Base-by-base conservation (phyloP, 2,113 vertebrate species). In the Microtus montanus region DNA sequence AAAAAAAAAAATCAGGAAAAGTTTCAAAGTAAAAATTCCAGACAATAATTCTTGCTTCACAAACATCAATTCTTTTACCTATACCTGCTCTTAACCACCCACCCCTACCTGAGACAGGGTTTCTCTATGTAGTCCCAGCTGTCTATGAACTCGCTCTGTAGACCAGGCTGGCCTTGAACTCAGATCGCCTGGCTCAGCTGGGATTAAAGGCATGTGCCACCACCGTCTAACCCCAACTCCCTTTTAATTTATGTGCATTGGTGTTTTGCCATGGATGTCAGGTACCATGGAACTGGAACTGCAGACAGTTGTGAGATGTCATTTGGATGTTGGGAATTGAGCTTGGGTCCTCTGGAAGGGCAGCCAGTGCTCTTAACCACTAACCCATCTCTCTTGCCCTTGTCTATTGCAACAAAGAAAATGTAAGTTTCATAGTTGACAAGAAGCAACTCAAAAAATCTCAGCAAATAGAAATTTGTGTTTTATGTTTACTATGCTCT, bases 351-450 rank as follows among this genome's bases (percentile, higher is more conserved):
- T 71, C 70, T 71, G 70, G 17, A 71, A 71, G 70, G n/a, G 17
- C 70, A n/a, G 35, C 7, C 70, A 71, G 35, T n/a, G 70, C n/a
- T 73, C 19, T 73, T 73, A 73, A 73, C 35, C 5, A 7, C 35
- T 71, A 19, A 38, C 17, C 19, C 70, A 38, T 38, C 35, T 22
- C n/a, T 73, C 19, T 19, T 38, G 70, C n/a, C 70, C n/a, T 38
- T 38, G 19, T 73, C 35, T 73, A 17, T 47, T 33, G 20, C 13
- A 49, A 86, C 19, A 82, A 89, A 95, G 73, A 92, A 78, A 41
- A 70, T 52, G 38, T 87, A 92, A 75, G n/a, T 77, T 92, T 93
- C 47, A 47, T 52, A 92, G 61, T 0, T 73, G 77, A 93, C 24
- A 91, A 49, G 84, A 73, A 17, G 54, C 41, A 89, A 63, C 61